phyloP scores from a whole-genome alignment of 2,113 vertebrate genomes.

The Leptosomus discolor region DNA sequence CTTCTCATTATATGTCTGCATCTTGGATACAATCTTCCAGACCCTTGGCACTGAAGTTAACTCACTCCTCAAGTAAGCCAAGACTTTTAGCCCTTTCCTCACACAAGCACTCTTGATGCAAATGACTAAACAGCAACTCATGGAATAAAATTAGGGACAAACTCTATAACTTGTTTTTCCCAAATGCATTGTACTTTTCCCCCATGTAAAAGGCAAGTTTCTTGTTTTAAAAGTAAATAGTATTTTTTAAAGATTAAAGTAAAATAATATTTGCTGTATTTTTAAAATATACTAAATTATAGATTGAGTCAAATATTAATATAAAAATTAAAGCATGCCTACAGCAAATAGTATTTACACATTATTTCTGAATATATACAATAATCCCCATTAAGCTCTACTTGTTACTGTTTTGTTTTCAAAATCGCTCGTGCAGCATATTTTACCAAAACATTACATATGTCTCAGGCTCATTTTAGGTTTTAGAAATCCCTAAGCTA shows the following conservation, averaged over 20 bases:
- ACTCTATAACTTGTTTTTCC: background rate
- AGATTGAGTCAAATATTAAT: background rate
- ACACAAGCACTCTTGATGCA: background rate
- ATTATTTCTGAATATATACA: background rate
- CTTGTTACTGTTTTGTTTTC: background rate
- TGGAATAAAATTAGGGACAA: background rate
- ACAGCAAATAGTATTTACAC: background rate
- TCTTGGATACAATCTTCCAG: background rate
- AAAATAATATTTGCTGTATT: background rate
- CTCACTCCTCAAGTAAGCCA: background rate
- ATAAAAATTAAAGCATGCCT: background rate
- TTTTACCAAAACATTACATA: background rate
- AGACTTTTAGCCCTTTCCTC: background rate
- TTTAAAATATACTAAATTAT: background rate
- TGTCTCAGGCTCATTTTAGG: background rate
- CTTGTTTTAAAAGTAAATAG: background rate
- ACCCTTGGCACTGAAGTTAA: background rate
- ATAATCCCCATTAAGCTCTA: background rate
- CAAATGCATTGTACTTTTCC: background rate
- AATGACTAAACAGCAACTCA: background rate
- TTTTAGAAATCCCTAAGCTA: background rate
- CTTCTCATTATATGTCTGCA: background rate
- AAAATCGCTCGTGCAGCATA: background rate
- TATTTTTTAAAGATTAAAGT: background rate
- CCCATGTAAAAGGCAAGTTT: background rate